These are phyloP conservation scores for Drosophila pandora DNA, from an alignment of 1,140 invertebrate species.

Conservation along the genomic window DNA sequence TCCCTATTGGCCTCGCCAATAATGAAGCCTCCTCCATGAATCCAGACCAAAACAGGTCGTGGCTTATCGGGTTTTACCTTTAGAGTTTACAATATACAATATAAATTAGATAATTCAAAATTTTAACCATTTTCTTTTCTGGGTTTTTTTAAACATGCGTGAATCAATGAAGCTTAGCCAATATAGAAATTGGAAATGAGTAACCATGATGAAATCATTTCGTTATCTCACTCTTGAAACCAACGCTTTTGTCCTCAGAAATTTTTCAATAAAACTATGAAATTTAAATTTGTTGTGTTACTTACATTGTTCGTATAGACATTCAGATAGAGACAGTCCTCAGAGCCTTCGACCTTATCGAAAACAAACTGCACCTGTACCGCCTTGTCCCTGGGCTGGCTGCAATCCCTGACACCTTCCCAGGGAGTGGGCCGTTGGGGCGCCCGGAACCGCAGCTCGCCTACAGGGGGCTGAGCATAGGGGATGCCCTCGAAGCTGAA, in stretches of 20 bases:
- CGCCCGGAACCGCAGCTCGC: conserved; percentile 85
- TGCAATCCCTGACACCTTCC: conserved; percentile 67
- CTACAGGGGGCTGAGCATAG: conserved; percentile 85
- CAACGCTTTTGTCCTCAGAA: not conserved
- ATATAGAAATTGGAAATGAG: not conserved
- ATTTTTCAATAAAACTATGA: not conserved
- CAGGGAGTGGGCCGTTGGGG: conserved; percentile 83
- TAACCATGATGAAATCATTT: not conserved
- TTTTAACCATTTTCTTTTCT: too few relatives aligned
- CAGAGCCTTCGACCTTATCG: conserved; percentile 84
- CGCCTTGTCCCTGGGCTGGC: conserved; percentile 81
- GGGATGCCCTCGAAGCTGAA: conserved; percentile 86
- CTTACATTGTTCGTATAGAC: conserved; percentile 87
- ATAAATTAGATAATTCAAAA: too few relatives aligned
- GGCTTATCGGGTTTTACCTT: conserved; percentile 66
- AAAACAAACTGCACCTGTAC: conserved; percentile 74
- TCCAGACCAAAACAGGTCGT: conserved; percentile 82
- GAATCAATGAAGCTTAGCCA: not conserved
- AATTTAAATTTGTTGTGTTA: conserved; percentile 53
- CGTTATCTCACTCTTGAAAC: not conserved
- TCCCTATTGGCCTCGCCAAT: conserved; percentile 83
- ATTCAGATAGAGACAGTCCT: conserved; percentile 90
- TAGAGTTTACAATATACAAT: too few relatives aligned
- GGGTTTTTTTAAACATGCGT: too few relatives aligned
- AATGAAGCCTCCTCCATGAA: conserved; percentile 89